A percentile compares a stretch with the other conserved stretches of the same genome.
Evolutionary conservation across 2,888 invertebrate species (phyloP).

Genomic region (Apamea epomidion): DNA sequence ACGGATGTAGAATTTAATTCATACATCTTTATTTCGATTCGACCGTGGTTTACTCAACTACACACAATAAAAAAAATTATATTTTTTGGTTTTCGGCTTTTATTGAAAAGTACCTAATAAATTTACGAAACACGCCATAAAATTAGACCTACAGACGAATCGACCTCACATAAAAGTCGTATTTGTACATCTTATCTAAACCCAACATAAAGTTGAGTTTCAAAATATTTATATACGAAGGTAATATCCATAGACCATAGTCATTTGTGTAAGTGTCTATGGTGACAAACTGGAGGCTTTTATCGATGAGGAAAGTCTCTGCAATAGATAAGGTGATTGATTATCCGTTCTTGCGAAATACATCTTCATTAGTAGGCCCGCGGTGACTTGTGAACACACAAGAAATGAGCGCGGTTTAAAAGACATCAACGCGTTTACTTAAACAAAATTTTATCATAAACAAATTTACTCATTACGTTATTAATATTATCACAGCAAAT

Average conservation of each 20-base stretch:
- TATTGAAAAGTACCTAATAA: constrained; percentile 23
- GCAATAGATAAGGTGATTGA: constrained; percentile 58
- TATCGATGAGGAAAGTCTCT: constrained; percentile 59
- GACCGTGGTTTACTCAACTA: constrained; percentile 6
- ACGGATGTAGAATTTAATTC: constrained; percentile 13
- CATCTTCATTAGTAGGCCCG: constrained; percentile 41
- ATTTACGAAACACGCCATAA: constrained; percentile 46
- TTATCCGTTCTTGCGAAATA: constrained; percentile 54
- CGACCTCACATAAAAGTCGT: constrained; percentile 44
- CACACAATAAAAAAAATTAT: not conserved
- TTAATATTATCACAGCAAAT: constrained; percentile 66
- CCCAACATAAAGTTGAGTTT: constrained; percentile 32
- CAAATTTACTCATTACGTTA: constrained; percentile 40
- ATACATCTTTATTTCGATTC: constrained; percentile 8
- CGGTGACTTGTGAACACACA: constrained; percentile 30
- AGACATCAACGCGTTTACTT: constrained; percentile 76
- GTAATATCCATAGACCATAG: constrained; percentile 29
- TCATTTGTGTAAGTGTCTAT: constrained; percentile 54
- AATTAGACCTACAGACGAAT: constrained; percentile 37
- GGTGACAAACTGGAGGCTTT: constrained; percentile 59
- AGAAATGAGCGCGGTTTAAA: constrained; percentile 64
- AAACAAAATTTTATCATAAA: constrained; percentile 39
- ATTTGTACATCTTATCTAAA: constrained; percentile 34
- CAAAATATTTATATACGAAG: constrained; percentile 46
- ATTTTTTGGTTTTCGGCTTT: not conserved